A percentile compares a stretch with the other conserved stretches of the same genome.
These are phyloP conservation scores for Gymnarchus niloticus DNA, from an alignment of 2,113 vertebrate species.

Conservation along the genomic window DNA sequence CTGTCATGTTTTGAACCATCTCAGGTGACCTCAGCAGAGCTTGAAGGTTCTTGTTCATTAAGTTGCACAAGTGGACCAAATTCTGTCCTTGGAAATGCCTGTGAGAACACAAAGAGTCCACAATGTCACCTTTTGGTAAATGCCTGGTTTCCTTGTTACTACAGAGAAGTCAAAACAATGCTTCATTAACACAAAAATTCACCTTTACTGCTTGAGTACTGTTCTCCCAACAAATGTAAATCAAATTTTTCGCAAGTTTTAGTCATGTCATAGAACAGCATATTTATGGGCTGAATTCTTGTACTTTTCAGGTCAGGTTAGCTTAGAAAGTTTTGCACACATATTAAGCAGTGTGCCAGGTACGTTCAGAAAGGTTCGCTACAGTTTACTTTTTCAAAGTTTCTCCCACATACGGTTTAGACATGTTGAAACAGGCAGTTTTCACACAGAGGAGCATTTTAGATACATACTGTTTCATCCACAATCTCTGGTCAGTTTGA, in stretches of 20 bases:
- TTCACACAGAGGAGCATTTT: not conserved
- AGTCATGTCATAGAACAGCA: not conserved
- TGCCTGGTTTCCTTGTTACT: not conserved
- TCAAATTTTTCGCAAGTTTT: not conserved
- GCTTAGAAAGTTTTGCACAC: not conserved
- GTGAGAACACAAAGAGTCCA: constrained; percentile 22
- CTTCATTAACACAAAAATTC: too few relatives aligned
- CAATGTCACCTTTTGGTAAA: not conserved
- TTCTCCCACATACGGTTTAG: not conserved
- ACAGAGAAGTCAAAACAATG: not conserved
- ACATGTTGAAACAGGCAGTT: not conserved
- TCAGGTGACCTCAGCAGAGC: constrained; percentile 52
- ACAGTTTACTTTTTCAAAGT: not conserved
- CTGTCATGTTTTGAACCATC: not conserved
- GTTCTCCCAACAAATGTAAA: not conserved
- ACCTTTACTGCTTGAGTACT: not conserved
- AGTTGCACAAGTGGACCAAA: constrained; percentile 55
- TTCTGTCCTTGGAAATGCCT: constrained; percentile 68
- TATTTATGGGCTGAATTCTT: not conserved
- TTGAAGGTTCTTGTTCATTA: constrained; percentile 62
- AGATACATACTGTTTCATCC: constrained; percentile 66
- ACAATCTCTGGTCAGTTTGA: constrained; percentile 55
- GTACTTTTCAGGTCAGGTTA: not conserved
- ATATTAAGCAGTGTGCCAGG: not conserved
- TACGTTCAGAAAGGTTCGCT: not conserved